A percentile compares a stretch with the other conserved stretches of the same genome.
phyloP scores from a whole-genome alignment of 2,797 vertebrate genomes.

The Myotis pilosus region DNA sequence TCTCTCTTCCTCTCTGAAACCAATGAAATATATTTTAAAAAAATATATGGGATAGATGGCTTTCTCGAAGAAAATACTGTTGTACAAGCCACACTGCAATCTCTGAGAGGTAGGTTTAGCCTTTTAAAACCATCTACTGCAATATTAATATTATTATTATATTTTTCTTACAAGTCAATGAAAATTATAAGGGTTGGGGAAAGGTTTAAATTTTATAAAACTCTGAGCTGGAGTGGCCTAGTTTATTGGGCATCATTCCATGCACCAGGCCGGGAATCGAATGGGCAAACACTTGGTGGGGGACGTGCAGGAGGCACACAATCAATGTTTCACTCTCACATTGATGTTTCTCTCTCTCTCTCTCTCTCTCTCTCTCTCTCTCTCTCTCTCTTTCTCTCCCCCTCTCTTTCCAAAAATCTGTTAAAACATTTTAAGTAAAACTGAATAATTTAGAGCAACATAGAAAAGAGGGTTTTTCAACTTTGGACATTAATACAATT shows the following conservation, averaged over 20 bases:
- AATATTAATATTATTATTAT: neutral
- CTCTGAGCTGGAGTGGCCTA: neutral
- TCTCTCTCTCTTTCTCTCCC: no score
- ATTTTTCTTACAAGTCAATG: conserved; percentile 38
- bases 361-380: no score
- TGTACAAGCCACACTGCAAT: neutral
- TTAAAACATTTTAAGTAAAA: no score
- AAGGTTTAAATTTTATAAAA: conserved; percentile 51
- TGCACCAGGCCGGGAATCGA: no score
- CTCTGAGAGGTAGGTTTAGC: neutral
- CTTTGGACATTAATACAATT: conserved; percentile 54
- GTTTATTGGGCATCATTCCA: no score
- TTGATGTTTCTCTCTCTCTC: no score
- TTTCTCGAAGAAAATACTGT: neutral
- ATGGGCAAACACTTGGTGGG: no score
- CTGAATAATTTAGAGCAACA: conserved; percentile 25
- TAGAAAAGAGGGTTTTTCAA: conserved; percentile 29
- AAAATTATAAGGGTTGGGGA: neutral
- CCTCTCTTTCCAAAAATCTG: no score
- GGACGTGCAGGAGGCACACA: no score
- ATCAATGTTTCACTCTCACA: no score
- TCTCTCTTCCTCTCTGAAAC: no score
- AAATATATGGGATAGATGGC: neutral
- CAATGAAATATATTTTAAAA: no score
- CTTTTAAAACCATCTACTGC: neutral